Evolutionary conservation across 2,797 vertebrate species (phyloP), one percentile per base, ranked within the genome.

Genomic region (Galago senegalensis): DNA sequence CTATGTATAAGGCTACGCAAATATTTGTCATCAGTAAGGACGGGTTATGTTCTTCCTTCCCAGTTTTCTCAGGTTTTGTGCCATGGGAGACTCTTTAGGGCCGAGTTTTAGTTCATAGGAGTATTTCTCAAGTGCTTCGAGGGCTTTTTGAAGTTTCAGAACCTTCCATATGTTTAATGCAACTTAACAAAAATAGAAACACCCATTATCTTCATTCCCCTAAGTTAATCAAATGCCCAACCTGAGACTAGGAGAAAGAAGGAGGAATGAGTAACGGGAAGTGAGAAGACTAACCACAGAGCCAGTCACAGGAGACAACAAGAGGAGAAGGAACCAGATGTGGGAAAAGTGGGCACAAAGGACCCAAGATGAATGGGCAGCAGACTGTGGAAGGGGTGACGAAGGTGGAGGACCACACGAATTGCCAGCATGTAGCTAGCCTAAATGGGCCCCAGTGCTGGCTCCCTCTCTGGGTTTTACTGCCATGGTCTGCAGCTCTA

Each of bases 351-450:
- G 43, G 31, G 8, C 11, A 20, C 3, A 18, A 72, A 73, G 40
- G 46, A 76, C 1, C 23, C 49, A 7, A 8, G 12, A 0, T 0
- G 5, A 10, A 5, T 21, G 27, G 31, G 46, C 37, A 5, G 3
- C 5, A 14, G 14, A 53, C 49, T 49, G 20, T 21, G 16, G 49
- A 25, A 77, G 31, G 14, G 27, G 34, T 23, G 8, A 37, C 61
- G 34, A n/a, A 46, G 34, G 12, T 25, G 7, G n/a, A 7, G 81
- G 7, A 17, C 5, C 13, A 7, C 14, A 20, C 14, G 14, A 16
- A 53, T 16, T 16, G 49, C 49, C 49, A 7, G 21, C n/a, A 1
- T 43, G 11, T 31, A 25, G 27, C 53, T 20, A 9, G 43, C 17
- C 49, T 65, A 1, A 16, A 7, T 7, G 16, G 7, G 4, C 18